phyloP scores from a whole-genome alignment of 1,140 invertebrate genomes.

The Drosophila tsacasi region DNA sequence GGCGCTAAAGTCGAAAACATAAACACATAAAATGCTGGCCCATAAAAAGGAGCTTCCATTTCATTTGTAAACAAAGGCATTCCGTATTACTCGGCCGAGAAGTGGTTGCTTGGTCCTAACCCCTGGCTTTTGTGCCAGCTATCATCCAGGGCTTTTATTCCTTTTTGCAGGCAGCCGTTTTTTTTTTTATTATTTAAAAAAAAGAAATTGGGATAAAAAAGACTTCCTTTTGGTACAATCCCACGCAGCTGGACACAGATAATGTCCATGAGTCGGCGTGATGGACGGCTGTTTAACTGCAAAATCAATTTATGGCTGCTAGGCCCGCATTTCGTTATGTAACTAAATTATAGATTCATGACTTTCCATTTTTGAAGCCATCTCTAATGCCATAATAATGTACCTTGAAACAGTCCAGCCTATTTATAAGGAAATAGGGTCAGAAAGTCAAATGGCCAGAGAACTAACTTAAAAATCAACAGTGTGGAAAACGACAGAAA shows the following conservation, averaged over 20 bases:
- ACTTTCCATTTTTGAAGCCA: slow-evolving; percentile 16
- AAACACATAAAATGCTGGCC: slow-evolving; percentile 48
- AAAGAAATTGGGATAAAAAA: slow-evolving; percentile 19
- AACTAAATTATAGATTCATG: slow-evolving; percentile 49
- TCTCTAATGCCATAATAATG: slow-evolving; percentile 10
- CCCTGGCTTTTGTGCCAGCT: slow-evolving; percentile 37
- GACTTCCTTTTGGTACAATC: slow-evolving; percentile 20
- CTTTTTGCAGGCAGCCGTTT: slow-evolving; percentile 9
- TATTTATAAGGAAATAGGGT: slow-evolving; percentile 1
- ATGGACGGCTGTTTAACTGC: slow-evolving; percentile 36
- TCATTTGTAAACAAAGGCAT: slow-evolving; percentile 49
- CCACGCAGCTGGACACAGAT: slow-evolving; percentile 25
- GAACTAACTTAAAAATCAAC: slow-evolving; percentile 47
- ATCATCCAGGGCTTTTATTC: slow-evolving; percentile 25
- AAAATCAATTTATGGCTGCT: slow-evolving; percentile 34
- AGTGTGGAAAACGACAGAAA: slow-evolving; percentile 53
- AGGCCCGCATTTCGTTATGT: slow-evolving; percentile 16
- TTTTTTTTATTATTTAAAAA: slow-evolving; percentile 12
- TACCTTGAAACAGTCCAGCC: background rate
- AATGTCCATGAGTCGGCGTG: slow-evolving; percentile 37
- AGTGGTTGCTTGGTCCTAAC: slow-evolving; percentile 2
- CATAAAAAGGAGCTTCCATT: slow-evolving; percentile 50
- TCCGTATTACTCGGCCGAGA: background rate
- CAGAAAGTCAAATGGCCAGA: slow-evolving; percentile 4
- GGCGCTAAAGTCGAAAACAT: slow-evolving; percentile 49